A percentile compares a stretch with the other conserved stretches of the same genome.
Evolutionary conservation across 2,888 invertebrate species (phyloP).

Genomic region (Cyclophora albipunctata): DNA sequence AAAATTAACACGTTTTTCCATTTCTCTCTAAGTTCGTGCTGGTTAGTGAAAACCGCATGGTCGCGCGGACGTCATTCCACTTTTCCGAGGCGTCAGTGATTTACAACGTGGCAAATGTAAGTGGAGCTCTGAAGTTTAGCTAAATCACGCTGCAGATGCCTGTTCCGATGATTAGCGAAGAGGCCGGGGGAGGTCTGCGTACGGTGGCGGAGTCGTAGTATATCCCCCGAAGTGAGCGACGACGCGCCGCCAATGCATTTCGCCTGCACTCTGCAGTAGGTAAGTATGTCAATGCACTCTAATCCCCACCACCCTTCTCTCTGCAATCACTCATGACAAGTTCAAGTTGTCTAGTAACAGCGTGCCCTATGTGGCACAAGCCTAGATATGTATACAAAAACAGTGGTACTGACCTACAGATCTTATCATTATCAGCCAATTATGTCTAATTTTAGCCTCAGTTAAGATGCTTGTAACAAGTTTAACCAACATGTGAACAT

Average conservation of each 20-base stretch:
- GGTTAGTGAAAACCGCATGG: conserved; percentile 68
- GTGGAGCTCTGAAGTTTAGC: conserved; percentile 35
- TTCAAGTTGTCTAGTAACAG: conserved; percentile 50
- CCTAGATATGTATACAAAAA: conserved; percentile 19
- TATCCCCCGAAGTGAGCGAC: conserved; percentile 52
- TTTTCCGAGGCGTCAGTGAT: conserved; percentile 67
- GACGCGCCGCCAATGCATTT: conserved; percentile 58
- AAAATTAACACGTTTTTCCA: conserved; percentile 53
- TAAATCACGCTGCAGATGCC: conserved; percentile 23
- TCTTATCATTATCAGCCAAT: background rate
- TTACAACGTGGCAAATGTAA: conserved; percentile 44
- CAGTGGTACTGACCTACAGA: conserved; percentile 10
- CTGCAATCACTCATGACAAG: conserved; percentile 64
- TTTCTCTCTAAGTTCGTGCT: conserved; percentile 61
- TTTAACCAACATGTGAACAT: no score
- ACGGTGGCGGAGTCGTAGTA: conserved; percentile 37
- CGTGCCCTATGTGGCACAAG: conserved; percentile 30
- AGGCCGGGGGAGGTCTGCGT: conserved; percentile 38
- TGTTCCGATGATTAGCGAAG: conserved; percentile 18
- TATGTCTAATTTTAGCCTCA: no score
- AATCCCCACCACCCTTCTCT: conserved; percentile 57
- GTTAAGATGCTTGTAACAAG: no score
- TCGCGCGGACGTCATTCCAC: conserved; percentile 70
- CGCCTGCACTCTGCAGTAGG: conserved; percentile 68
- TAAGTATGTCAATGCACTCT: conserved; percentile 73